Evolutionary conservation across 2,113 vertebrate genomes (phyloP).

Genomic region (Carassius carassius): DNA sequence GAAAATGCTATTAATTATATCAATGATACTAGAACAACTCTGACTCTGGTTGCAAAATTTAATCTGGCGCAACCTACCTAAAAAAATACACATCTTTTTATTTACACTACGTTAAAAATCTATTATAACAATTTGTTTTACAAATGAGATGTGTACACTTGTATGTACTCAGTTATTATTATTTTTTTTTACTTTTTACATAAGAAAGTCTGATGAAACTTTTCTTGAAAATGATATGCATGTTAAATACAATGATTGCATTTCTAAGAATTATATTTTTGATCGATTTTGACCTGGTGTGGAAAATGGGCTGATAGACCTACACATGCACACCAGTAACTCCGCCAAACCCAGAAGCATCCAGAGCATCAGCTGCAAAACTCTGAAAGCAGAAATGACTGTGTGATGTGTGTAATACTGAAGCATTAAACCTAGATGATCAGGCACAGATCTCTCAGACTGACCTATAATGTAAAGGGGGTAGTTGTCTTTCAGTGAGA

Average conservation of each 20-base stretch:
- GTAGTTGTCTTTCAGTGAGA: conserved; percentile 61
- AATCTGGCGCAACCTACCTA: background rate
- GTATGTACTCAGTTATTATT: too few relatives aligned
- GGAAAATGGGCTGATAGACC: conserved; percentile 87
- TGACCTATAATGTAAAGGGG: conserved; percentile 67
- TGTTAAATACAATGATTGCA: too few relatives aligned
- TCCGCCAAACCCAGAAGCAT: conserved; percentile 76
- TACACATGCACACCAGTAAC: conserved; percentile 83
- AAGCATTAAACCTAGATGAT: background rate
- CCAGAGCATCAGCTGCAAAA: conserved; percentile 78
- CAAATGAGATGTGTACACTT: background rate
- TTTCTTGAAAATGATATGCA: too few relatives aligned
- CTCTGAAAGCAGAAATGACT: conserved; percentile 66
- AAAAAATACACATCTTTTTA: background rate
- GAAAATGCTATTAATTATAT: too few relatives aligned
- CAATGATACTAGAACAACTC: background rate
- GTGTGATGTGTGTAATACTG: background rate
- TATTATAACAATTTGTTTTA: background rate
- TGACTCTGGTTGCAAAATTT: background rate
- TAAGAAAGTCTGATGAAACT: too few relatives aligned
- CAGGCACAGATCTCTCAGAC: conserved; percentile 23
- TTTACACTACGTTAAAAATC: background rate
- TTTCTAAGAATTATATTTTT: too few relatives aligned
- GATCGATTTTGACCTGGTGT: conserved; percentile 63
- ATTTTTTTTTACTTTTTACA: background rate